Evolutionary conservation across 2,797 vertebrate species (phyloP).

Genomic region (Scolopax rusticola): DNA sequence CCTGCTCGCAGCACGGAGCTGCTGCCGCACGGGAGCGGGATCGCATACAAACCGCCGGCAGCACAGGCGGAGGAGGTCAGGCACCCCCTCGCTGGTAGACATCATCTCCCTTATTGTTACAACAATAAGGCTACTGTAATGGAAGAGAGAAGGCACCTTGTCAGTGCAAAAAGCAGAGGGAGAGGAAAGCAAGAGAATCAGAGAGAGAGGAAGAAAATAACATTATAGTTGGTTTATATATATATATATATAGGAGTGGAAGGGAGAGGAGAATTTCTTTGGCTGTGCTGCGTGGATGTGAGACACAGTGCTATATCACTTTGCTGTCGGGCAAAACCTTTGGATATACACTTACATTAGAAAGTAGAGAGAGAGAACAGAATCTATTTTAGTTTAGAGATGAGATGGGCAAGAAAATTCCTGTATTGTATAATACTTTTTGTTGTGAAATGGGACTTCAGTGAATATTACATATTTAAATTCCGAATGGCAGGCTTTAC

Average conservation of each 20-base stretch:
- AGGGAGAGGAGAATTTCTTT: rapidly evolving
- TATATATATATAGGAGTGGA: rapidly evolving
- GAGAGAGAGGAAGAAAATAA: neutral
- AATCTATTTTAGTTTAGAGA: neutral
- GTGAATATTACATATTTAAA: neutral
- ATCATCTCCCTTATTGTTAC: neutral
- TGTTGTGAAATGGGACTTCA: neutral
- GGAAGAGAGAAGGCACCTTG: neutral
- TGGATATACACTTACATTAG: no score
- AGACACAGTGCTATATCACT: rapidly evolving
- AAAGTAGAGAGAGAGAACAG: neutral
- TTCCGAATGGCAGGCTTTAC: neutral
- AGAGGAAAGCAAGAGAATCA: neutral
- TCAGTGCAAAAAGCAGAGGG: neutral
- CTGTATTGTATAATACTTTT: no score
- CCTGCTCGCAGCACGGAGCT: neutral
- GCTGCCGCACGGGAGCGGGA: neutral
- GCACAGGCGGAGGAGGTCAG: neutral
- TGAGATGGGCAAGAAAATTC: neutral
- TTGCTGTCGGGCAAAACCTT: neutral
- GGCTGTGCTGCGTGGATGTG: neutral
- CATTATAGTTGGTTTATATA: neutral
- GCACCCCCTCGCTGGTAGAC: neutral
- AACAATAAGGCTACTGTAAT: neutral
- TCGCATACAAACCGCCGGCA: neutral